Evolutionary conservation across 1,140 invertebrate species (phyloP), one percentile per base, ranked within the genome.

Genomic region (Tachypleus tridentatus): DNA sequence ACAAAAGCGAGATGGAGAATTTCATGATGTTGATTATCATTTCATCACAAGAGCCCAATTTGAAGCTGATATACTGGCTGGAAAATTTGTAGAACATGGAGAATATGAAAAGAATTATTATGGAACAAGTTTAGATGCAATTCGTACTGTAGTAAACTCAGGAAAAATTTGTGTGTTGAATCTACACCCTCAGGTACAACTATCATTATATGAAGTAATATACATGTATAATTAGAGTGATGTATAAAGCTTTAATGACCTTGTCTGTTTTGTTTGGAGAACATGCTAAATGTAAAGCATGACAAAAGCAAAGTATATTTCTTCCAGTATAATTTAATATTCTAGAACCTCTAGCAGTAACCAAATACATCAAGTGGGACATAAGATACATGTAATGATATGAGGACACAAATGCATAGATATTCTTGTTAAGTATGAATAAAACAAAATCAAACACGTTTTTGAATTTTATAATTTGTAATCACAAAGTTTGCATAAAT

Each of bases 51-150:
- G 76, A 62, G 69, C 74, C 50, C 72, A 76, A 53, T 81, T 82
- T 72, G 76, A 82, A 69, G 70, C 72, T 6, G 77, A 79, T 65
- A 77, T 80, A 51, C 69, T 70, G 54, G 68, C 69, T 51, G 76
- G 74, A 5, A 77, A 77, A 67, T 83, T 83, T 72, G 74, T 83
- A 5, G 82, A 83, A 70, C 78, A 78, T 70, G 82, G 81, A 29
- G 78, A 81, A 67, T 82, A 74, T 71, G 79, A 83, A 69, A 81
- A 80, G 66, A 77, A 80, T 69, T 74, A 78, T 61, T 83, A 83
- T 71, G 82, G 82, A 49, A 82, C 81, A 8, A 79, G 76, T 64
- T 67, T 81, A 10, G 76, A 77, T 61, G 75, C 80, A 10, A 79
- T 83, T 50, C 64, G 76, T 64, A 70, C 76, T 61, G 79, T 83